These are phyloP conservation scores for Xanthorhoe spadicearia DNA, from an alignment of 2,888 invertebrate genomes.

Conservation along the genomic window DNA sequence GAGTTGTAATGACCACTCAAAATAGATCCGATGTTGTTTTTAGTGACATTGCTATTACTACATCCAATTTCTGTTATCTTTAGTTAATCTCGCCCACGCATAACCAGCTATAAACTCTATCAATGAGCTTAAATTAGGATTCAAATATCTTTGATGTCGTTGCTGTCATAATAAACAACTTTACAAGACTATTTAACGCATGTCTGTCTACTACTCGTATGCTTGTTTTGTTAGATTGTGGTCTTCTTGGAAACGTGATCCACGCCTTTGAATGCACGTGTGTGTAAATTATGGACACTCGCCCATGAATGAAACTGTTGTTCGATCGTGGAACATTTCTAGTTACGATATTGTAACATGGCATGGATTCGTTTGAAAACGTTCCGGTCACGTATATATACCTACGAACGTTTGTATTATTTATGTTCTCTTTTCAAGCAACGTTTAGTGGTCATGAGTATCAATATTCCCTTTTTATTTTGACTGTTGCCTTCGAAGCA, in stretches of 20 bases:
- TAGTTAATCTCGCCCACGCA: conserved; percentile 13
- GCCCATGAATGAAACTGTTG: conserved; percentile 57
- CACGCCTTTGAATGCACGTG: conserved; percentile 51
- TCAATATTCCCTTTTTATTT: neutral
- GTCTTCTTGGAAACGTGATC: conserved; percentile 51
- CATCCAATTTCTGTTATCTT: conserved; percentile 10
- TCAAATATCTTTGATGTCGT: conserved; percentile 5
- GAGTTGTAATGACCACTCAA: conserved; percentile 30
- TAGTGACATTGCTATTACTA: conserved; percentile 10
- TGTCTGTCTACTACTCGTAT: conserved; percentile 10
- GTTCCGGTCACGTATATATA: neutral
- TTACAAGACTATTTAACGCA: conserved; percentile 12
- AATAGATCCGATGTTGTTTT: conserved; percentile 12
- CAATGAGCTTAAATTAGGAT: conserved; percentile 18
- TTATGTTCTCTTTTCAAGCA: neutral
- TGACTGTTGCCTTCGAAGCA: neutral
- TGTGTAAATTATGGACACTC: conserved; percentile 50
- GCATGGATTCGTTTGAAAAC: neutral
- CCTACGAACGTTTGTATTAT: neutral
- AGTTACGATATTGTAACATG: conserved; percentile 34
- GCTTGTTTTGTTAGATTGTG: conserved; percentile 35
- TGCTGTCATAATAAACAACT: conserved; percentile 8
- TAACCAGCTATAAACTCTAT: conserved; percentile 10
- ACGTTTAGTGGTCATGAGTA: neutral
- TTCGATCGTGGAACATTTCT: conserved; percentile 47